Base-by-base conservation (phyloP, 2,888 invertebrate species). In the Drosophila subsilvestris region DNA sequence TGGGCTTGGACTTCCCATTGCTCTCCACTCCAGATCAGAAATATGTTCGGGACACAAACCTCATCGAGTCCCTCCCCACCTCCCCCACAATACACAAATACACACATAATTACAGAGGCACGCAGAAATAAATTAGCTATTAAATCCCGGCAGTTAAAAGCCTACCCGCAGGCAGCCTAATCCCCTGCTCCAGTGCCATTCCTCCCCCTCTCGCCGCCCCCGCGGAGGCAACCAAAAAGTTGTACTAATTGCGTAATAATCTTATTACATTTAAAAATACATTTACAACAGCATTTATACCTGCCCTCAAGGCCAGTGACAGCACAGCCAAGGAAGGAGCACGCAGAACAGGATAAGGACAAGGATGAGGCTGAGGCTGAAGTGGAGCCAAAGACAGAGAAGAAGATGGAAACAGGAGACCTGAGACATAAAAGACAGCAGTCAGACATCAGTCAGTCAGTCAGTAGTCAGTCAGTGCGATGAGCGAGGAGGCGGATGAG, bases 231-330 rank as follows among this genome's bases (percentile, higher is more conserved):
- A 62, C 78, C 69, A 74, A 80, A 69, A 83, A 88, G 68, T 86
- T 80, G 76, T 67, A 78, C 88, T 85, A 85, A 85, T 85, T 85
- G 85, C 87, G 87, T 79, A 88, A 88, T 85, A 85, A 85, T 85
- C 85, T 85, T 77, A 86, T 85, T 88, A 85, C 88, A 85, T 88
- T 85, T 86, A 85, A 86, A 85, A 88, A 88, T 75, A 88, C 84
- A 85, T 85, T 88, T 86, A 86, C 84, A 86, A 80, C 75, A 76
- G 79, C 76, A 88, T 85, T 85, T 80, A 80, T 88, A 78, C 80
- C 86, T 83, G 81, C 58, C 86, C 79, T 66, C 55, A 78, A 76
- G 84, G 80, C 70, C 70, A 76, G 65, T 17, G 57, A 61, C 60
- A 65, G 37, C 37, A 54, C 55, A 62, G 54, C 65, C 65, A 44